These are phyloP conservation scores for Argya squamiceps DNA, from an alignment of 2,797 vertebrate species.

Conservation along the genomic window DNA sequence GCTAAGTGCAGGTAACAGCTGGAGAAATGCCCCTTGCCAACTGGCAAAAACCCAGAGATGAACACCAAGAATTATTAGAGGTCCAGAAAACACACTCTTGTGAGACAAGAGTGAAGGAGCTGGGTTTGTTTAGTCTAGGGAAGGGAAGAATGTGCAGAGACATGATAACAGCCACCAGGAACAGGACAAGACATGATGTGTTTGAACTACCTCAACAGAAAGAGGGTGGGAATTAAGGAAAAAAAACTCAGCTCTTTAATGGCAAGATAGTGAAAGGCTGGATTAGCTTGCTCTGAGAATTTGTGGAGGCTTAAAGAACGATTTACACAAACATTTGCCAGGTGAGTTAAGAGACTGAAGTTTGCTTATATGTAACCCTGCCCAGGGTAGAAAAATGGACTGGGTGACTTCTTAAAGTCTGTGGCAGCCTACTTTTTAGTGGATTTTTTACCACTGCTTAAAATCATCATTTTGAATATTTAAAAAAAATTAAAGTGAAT, in stretches of 20 bases:
- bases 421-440: background rate
- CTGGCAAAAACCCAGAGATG: background rate
- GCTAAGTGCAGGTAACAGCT: background rate
- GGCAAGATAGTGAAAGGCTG: background rate
- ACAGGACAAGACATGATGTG: slow-evolving; percentile 3
- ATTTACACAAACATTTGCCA: slow-evolving; percentile 14
- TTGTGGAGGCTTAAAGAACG: background rate
- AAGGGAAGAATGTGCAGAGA: slow-evolving; percentile 17
- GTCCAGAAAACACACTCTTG: background rate
- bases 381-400: background rate
- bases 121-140: slow-evolving; percentile 56
- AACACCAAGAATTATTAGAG: background rate
- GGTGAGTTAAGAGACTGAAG: background rate
- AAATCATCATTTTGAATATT: background rate
- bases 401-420: background rate
- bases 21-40: background rate
- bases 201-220: background rate
- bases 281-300: background rate
- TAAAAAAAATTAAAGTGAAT: background rate
- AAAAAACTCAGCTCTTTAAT: background rate
- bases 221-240: background rate
- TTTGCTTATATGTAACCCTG: background rate
- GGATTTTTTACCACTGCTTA: background rate
- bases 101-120: background rate
- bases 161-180: slow-evolving; percentile 9